These are phyloP conservation scores for Thecocarcelia acutangulata DNA, from an alignment of 2,888 invertebrate genomes.

Conservation along the genomic window DNA sequence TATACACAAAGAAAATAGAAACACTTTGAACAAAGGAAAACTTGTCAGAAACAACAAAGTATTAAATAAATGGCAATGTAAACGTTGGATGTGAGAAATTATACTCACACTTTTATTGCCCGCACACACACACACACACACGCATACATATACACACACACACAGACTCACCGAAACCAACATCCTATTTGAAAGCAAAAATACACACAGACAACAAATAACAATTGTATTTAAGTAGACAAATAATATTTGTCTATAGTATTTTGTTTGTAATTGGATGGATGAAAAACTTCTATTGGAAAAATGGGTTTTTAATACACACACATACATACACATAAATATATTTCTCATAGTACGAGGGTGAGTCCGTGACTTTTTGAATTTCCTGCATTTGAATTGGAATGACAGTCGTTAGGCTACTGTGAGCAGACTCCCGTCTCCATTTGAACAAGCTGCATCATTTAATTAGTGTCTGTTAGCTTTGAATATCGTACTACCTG, in stretches of 20 bases:
- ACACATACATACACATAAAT: too few species aligned
- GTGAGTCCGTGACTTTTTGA: too few species aligned
- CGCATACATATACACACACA: background rate
- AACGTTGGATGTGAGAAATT: slow-evolving; percentile 41
- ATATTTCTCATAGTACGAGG: too few species aligned
- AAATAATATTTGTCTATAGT: slow-evolving; percentile 46
- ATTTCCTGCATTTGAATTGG: too few species aligned
- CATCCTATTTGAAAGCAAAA: background rate
- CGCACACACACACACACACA: background rate
- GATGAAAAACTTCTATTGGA: slow-evolving; percentile 15
- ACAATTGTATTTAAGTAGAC: slow-evolving; percentile 38
- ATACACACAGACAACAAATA: slow-evolving; percentile 15
- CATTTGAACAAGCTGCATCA: too few species aligned
- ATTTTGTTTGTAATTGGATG: slow-evolving; percentile 41
- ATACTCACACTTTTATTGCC: background rate
- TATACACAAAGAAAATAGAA: slow-evolving; percentile 6
- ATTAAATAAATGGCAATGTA: slow-evolving; percentile 46
- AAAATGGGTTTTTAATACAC: background rate
- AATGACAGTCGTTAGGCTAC: too few species aligned
- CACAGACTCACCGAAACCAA: background rate
- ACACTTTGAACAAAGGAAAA: slow-evolving; percentile 15
- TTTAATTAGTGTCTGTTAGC: too few species aligned
- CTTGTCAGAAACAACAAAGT: slow-evolving; percentile 17
- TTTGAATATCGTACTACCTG: too few species aligned
- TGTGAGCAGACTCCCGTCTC: too few species aligned